Evolutionary conservation across 2,113 vertebrate genomes (phyloP), one percentile per base, ranked within the genome.

Genomic region (Prionailurus bengalensis): DNA sequence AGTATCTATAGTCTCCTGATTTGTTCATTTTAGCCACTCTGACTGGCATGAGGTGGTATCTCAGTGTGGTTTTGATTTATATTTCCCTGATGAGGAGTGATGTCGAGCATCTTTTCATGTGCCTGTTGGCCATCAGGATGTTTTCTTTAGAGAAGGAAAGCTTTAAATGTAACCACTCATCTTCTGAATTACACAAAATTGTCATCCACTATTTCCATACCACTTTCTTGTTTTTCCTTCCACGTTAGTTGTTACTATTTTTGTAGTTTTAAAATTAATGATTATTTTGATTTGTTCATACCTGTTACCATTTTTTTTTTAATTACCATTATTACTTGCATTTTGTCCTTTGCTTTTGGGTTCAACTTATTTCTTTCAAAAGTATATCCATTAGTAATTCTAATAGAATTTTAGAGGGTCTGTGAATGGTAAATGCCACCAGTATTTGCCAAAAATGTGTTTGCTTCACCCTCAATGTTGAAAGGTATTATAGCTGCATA

Each of bases 111-210:
- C 45, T 45, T 45, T 45, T 45, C 8, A 45, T 45, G 45, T 45
- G 45, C 45, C 45, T 45, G 45, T 45, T 45, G 45, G 45, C 45
- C 45, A 45, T 45, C 45, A 9, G 7, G 45, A 45, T 45, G 45
- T 45, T 9, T 45, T 45, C 45, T 45, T 45, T 45, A 45, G 45
- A 45, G 45, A 45, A 45, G 45, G 65, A 71, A 88, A 63, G 31
- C 51, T 94, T 94, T 94, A 94, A 68, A n/a, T 58, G 61, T 58
- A 81, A 87, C 16, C 31, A 66, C 27, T 76, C 48, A 66, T 76
- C n/a, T 68, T 66, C 45, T 78, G 27, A 86, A 86, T 78, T 55
- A 74, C 42, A 39, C 36, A 68, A 63, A 65, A 16, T 12, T 76
- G 7, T 65, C 61, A 9, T 85, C 42, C 19, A 51, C 33, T 39